phyloP scores from a whole-genome alignment of 2,888 invertebrate species.

The Drosophila picticornis region DNA sequence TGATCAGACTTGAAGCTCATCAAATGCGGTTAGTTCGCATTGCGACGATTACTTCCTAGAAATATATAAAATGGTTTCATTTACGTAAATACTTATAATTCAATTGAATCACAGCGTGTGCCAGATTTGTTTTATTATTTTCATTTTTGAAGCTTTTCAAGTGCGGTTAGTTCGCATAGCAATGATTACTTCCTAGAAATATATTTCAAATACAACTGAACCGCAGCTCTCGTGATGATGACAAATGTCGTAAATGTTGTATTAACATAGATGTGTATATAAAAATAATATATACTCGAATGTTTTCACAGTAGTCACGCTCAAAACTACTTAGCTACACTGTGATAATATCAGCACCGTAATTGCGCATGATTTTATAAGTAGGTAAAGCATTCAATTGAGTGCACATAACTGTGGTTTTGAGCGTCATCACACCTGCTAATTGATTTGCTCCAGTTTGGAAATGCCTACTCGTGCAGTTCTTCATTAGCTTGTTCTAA shows the following conservation, averaged over 20 bases:
- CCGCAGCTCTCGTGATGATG: not conserved
- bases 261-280: not conserved
- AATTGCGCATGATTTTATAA: constrained; percentile 29
- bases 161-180: constrained; percentile 7
- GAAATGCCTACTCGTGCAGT: constrained; percentile 1
- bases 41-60: not conserved
- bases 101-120: not conserved
- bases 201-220: constrained; percentile 16
- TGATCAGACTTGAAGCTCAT: not conserved
- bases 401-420: constrained; percentile 71
- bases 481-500: constrained; percentile 35
- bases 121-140: not conserved
- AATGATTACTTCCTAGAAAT: not conserved
- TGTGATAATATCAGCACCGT: constrained; percentile 42
- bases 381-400: constrained; percentile 56
- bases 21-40: constrained; percentile 14
- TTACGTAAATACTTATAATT: no score
- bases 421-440: constrained; percentile 58
- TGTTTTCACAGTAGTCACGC: not conserved
- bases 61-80: not conserved
- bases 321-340: constrained; percentile 37
- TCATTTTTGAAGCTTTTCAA: constrained; percentile 9
- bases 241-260: constrained; percentile 29
- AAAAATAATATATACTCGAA: not conserved
- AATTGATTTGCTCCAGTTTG: constrained; percentile 68